Percentiles rank a stretch among this genome's conserved stretches.
Conservation (phyloP, 1,140 invertebrate species). For the Akabosia matsudoensis region DNA sequence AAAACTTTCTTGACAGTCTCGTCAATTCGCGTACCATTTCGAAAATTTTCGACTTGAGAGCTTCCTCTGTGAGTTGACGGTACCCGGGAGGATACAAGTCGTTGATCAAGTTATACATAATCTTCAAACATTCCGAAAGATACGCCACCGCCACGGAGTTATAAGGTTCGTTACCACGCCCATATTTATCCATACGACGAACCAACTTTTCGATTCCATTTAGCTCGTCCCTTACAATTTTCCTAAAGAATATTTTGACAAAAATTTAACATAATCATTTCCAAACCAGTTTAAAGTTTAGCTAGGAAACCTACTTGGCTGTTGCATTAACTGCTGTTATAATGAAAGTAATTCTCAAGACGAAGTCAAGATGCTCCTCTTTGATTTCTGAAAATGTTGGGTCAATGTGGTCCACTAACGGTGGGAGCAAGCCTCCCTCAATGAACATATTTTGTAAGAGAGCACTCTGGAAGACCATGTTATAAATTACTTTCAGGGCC, state of each 20-base stretch:
- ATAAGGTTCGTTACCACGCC: constrained; percentile 52
- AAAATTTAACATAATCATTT: constrained; percentile 11
- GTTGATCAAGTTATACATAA: constrained; percentile 77
- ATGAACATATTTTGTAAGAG: constrained; percentile 66
- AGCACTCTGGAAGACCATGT: constrained; percentile 78
- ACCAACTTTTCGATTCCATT: constrained; percentile 77
- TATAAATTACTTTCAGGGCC: constrained; percentile 83
- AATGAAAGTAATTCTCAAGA: constrained; percentile 83
- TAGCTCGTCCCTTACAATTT: constrained; percentile 68
- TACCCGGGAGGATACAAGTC: constrained; percentile 55
- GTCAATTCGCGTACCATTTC: constrained; percentile 4
- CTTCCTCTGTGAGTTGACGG: constrained; percentile 61
- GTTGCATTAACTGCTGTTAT: constrained; percentile 74
- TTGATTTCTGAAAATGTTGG: constrained; percentile 62
- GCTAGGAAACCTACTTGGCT: constrained; percentile 53
- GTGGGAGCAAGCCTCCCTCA: constrained; percentile 68
- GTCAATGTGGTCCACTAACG: constrained; percentile 69
- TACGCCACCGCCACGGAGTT: constrained; percentile 57
- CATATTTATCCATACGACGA: constrained; percentile 71
- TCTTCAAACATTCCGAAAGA: constrained; percentile 79
- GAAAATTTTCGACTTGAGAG: constrained; percentile 56
- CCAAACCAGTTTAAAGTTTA: constrained; percentile 20
- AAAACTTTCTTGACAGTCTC: constrained; percentile 28
- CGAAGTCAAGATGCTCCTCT: constrained; percentile 75
- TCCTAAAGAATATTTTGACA: constrained; percentile 55